Evolutionary conservation across 2,888 invertebrate genomes (phyloP).

Genomic region (Agriopis aurantiaria): DNA sequence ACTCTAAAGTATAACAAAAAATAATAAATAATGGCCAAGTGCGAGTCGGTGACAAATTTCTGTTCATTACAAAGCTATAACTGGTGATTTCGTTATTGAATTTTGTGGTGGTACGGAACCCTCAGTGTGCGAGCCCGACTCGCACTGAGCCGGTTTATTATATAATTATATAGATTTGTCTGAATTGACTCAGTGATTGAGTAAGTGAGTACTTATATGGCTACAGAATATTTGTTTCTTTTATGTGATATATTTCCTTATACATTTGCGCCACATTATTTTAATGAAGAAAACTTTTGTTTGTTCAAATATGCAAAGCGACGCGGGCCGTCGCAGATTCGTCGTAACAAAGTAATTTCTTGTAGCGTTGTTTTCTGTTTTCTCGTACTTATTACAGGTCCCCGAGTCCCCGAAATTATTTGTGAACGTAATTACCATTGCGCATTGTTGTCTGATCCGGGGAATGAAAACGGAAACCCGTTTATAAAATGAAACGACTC

Average conservation of each 20-base stretch:
- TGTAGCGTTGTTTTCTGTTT: conserved; percentile 48
- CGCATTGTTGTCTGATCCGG: conserved; percentile 63
- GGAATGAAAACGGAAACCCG: conserved; percentile 61
- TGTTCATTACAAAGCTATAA: too few species aligned
- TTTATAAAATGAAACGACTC: conserved; percentile 57
- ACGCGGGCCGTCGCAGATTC: conserved; percentile 44
- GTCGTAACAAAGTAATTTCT: conserved; percentile 56
- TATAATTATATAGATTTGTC: too few species aligned
- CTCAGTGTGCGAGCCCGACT: too few species aligned
- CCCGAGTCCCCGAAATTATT: conserved; percentile 60
- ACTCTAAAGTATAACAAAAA: too few species aligned
- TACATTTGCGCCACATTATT: conserved; percentile 23
- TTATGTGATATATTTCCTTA: not conserved
- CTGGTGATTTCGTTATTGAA: too few species aligned
- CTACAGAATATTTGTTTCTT: too few species aligned
- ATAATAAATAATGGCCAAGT: too few species aligned
- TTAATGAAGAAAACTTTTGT: conserved; percentile 43
- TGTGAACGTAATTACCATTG: conserved; percentile 66
- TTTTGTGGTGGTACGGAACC: too few species aligned
- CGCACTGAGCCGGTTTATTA: too few species aligned
- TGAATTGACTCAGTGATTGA: too few species aligned
- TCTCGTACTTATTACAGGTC: conserved; percentile 40
- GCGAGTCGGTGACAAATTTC: too few species aligned
- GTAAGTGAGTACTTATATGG: too few species aligned
- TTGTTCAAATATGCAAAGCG: conserved; percentile 52